Evolutionary conservation across 2,797 vertebrate species (phyloP).

Genomic region (Glyptemys insculpta): DNA sequence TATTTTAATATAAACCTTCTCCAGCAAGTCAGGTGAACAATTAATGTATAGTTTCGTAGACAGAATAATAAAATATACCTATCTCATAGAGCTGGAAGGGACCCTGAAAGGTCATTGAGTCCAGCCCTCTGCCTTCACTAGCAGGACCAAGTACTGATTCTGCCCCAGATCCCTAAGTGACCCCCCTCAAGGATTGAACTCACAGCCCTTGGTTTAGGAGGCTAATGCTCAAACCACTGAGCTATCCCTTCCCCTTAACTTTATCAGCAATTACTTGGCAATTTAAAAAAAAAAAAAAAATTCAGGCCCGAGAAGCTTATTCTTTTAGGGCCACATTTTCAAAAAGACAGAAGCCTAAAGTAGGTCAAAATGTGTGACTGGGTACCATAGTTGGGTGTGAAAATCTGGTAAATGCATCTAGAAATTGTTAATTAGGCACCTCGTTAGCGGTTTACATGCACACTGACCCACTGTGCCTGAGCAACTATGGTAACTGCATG

Average conservation of each 20-base stretch:
- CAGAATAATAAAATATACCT: not conserved
- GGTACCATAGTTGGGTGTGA: not conserved
- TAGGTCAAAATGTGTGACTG: accelerated
- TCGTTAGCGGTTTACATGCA: slow-evolving; percentile 21
- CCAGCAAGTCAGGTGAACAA: slow-evolving; percentile 2
- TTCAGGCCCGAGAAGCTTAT: not conserved
- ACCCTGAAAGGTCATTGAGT: no score
- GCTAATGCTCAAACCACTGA: no score
- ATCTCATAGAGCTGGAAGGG: no score
- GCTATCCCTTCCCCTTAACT: not conserved
- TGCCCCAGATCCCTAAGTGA: no score
- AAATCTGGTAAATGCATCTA: not conserved
- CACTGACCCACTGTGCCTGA: not conserved
- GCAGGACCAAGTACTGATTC: no score
- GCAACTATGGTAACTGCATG: accelerated
- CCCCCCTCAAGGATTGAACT: no score
- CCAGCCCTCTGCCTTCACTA: no score
- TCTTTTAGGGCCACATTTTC: accelerated
- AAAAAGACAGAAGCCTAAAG: not conserved
- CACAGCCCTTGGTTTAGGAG: no score
- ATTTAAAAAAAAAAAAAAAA: no score
- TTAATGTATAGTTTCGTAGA: not conserved
- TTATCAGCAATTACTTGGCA: not conserved
- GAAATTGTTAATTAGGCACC: not conserved
- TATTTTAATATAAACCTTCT: slow-evolving; percentile 1